phyloP scores from a whole-genome alignment of 2,888 invertebrate species.

The Drosophila borealis region DNA sequence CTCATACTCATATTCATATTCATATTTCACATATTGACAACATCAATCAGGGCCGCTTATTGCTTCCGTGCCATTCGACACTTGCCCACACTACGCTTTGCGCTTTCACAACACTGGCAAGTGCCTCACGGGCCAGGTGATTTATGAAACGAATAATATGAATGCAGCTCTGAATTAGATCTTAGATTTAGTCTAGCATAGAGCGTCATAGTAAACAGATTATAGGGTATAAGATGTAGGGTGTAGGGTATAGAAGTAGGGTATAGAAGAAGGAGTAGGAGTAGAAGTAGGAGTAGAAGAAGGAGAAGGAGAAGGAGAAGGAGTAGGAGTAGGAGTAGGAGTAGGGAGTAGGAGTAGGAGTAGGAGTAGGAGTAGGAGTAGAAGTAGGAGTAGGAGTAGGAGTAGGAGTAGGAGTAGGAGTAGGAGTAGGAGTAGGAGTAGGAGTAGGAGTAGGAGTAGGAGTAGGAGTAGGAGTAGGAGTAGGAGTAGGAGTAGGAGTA shows the following conservation, averaged over 20 bases:
- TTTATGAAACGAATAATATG: constrained; percentile 1
- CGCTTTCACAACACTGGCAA: constrained; percentile 15
- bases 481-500: background rate
- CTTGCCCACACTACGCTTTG: background rate
- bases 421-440: background rate
- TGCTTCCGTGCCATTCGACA: constrained; percentile 38
- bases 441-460: background rate
- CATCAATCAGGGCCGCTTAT: constrained; percentile 53
- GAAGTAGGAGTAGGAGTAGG: too few relatives aligned
- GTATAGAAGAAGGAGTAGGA: too few relatives aligned
- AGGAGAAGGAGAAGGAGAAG: background rate
- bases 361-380: background rate
- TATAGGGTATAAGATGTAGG: too few relatives aligned
- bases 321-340: background rate
- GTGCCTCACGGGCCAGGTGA: background rate
- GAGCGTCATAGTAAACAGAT: too few relatives aligned
- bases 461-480: constrained; percentile 17
- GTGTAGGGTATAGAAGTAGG: too few relatives aligned
- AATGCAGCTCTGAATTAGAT: background rate
- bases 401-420: background rate
- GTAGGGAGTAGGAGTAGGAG: too few relatives aligned
- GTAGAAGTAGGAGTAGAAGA: background rate
- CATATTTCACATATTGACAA: constrained; percentile 55
- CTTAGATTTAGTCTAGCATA: too few relatives aligned
- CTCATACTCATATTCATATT: constrained; percentile 36